These are phyloP conservation scores for Nymphalis urticae DNA, from an alignment of 2,888 invertebrate genomes.

Conservation along the genomic window DNA sequence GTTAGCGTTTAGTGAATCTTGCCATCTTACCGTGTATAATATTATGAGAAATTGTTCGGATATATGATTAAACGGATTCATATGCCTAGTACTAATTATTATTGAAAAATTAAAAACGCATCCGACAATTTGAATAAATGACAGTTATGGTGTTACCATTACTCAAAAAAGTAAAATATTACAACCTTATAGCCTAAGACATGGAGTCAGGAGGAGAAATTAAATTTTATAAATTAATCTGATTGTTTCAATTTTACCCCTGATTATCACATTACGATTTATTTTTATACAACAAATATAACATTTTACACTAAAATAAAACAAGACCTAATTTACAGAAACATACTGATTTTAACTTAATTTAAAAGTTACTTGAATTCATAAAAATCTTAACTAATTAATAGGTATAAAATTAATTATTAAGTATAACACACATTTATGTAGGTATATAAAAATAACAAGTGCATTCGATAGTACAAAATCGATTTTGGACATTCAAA, in stretches of 20 bases:
- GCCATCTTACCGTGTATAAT: slow-evolving; percentile 70
- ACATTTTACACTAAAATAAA: too few species aligned
- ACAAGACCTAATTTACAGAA: too few species aligned
- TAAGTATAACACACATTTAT: too few species aligned
- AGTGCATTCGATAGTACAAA: too few species aligned
- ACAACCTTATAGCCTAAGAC: slow-evolving; percentile 71
- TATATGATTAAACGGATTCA: slow-evolving; percentile 22
- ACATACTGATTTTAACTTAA: too few species aligned
- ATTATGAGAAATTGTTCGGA: slow-evolving; percentile 57
- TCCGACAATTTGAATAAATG: slow-evolving; percentile 48
- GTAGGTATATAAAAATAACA: too few species aligned
- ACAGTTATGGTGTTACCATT: slow-evolving; percentile 79
- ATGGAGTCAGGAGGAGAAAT: slow-evolving; percentile 72
- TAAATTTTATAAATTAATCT: slow-evolving; percentile 77
- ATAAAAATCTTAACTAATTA: too few species aligned
- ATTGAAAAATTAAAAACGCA: slow-evolving; percentile 29
- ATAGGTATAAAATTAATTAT: too few species aligned
- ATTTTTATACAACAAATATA: too few species aligned
- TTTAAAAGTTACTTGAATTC: too few species aligned
- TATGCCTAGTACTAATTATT: not conserved
- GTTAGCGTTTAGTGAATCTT: slow-evolving; percentile 80
- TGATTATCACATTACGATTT: not conserved
- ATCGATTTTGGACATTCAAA: too few species aligned
- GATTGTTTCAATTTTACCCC: slow-evolving; percentile 53
- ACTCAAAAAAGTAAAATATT: slow-evolving; percentile 68